Evolutionary conservation across 2,113 vertebrate genomes (phyloP), one percentile per base, ranked within the genome.

Genomic region (Upupa epops): DNA sequence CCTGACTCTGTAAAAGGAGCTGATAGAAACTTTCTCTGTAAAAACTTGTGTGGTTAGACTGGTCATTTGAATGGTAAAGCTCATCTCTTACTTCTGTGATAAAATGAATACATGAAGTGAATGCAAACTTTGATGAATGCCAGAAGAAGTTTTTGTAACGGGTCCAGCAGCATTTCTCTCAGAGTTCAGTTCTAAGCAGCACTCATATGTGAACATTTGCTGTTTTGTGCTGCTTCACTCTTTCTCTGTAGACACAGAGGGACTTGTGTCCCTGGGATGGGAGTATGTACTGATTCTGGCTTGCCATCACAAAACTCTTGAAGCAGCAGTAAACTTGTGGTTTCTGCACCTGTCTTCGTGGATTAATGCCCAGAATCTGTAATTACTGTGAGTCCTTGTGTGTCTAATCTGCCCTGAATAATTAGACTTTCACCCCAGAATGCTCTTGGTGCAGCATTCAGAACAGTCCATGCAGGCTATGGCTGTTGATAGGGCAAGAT

Each of bases 331-430:
- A 90, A 95, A 85, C 89, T 94, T 78, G 83, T 68, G 83, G 91
- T 82, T 88, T 96, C 68, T 95, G 92, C 96, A 96, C 96, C 95
- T 97, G 96, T 91, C 89, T 90, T 86, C 64, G 70, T 95, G 92
- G 95, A 92, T 89, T 74, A 69, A 63, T 96, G 95, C 96, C 93
- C 95, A 97, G 96, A 96, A 94, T 77, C 89, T 94, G 88, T 95
- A 93, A 94, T 96, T 96, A 96, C 90, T 94, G 78, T 81, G 85
- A 96, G 58, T 65, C 75, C 70, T 90, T 94, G 91, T 96, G 93
- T 96, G 86, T 94, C 96, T 97, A 96, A 97, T 97, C 78, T 93
- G 84, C 96, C 95, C 93, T 96, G 96, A 88, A 95, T 95, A 96
- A 94, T 96, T 16, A 80, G 90, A 65, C 78, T 95, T 90, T 91